A percentile compares a stretch with the other conserved stretches of the same genome.
Conservation (phyloP, 2,113 vertebrate species). For the Anolis sagrei region DNA sequence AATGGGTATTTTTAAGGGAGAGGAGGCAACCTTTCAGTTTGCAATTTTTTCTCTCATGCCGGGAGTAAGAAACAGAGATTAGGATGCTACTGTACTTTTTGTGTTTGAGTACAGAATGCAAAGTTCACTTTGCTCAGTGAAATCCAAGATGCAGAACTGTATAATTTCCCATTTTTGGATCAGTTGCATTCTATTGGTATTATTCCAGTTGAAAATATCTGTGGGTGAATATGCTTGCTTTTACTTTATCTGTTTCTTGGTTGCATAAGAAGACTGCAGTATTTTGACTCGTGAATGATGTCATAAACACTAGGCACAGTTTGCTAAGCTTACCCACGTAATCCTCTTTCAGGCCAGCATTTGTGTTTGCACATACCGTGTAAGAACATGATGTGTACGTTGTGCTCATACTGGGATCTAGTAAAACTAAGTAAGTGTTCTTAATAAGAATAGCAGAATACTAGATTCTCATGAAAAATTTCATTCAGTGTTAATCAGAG, state of each 20-base stretch:
- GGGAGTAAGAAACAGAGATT: conserved; percentile 1
- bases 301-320: neutral
- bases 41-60: conserved; percentile 14
- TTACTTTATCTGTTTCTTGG: neutral
- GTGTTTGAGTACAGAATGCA: accelerated
- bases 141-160: neutral
- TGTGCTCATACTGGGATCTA: neutral
- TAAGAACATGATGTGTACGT: neutral
- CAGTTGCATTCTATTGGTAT: conserved; percentile 1
- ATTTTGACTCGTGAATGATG: neutral
- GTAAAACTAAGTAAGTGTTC: neutral
- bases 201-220: neutral
- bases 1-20: neutral
- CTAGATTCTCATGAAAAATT: conserved; percentile 25
- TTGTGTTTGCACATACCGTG: neutral
- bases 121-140: neutral
- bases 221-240: neutral
- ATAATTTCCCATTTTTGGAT: neutral
- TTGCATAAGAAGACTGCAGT: neutral
- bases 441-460: neutral
- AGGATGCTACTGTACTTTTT: neutral
- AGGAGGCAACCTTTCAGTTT: neutral
- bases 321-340: neutral
- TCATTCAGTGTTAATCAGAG: conserved; percentile 13
- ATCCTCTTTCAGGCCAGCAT: neutral